A percentile compares a stretch with the other conserved stretches of the same genome.
Evolutionary conservation across 2,888 invertebrate species (phyloP).

Genomic region (Pocota personata): DNA sequence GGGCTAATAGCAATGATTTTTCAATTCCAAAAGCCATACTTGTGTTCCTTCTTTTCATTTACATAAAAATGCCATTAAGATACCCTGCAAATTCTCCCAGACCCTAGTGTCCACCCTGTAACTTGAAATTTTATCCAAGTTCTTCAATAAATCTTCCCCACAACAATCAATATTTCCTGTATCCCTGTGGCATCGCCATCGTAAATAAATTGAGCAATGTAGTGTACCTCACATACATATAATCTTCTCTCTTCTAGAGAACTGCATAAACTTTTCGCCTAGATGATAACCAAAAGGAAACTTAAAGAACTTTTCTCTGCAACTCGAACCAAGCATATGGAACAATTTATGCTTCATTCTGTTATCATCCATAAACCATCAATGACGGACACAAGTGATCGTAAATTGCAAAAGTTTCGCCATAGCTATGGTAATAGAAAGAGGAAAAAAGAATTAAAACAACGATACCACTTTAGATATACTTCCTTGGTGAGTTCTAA

Average conservation of each 20-base stretch:
- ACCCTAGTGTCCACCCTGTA: no score
- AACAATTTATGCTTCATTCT: constrained; percentile 61
- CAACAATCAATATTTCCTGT: constrained; percentile 38
- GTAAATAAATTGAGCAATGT: constrained; percentile 40
- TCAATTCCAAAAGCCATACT: no score
- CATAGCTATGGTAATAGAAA: not conserved
- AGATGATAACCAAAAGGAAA: constrained; percentile 19
- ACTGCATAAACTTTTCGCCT: constrained; percentile 54
- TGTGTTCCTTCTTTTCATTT: not conserved
- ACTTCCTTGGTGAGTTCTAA: constrained; percentile 9
- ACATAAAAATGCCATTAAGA: not conserved
- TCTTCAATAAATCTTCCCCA: constrained; percentile 11
- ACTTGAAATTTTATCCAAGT: not conserved
- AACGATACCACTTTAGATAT: not conserved
- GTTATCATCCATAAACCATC: constrained; percentile 71
- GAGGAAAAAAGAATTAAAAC: constrained; percentile 46
- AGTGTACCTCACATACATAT: not conserved
- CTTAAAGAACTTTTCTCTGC: not conserved
- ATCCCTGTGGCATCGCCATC: constrained; percentile 48
- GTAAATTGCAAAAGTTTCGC: constrained; percentile 69
- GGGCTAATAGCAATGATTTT: no score
- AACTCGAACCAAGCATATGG: not conserved
- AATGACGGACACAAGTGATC: constrained; percentile 59
- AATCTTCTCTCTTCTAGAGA: constrained; percentile 29
- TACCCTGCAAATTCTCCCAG: not conserved